Evolutionary conservation across 2,113 vertebrate genomes (phyloP).

Genomic region (Nibea albiflora): DNA sequence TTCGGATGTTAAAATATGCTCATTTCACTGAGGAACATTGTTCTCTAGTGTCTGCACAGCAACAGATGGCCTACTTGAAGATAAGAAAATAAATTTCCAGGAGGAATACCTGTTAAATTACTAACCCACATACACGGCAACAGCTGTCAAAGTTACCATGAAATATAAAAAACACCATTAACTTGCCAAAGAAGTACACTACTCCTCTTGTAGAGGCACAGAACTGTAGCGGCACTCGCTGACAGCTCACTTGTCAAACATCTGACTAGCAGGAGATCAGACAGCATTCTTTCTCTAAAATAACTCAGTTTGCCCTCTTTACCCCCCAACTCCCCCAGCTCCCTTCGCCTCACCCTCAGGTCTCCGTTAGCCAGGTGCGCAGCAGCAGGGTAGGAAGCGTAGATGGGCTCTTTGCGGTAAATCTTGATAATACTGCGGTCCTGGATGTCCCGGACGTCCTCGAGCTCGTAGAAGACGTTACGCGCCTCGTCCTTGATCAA

Average conservation of each 20-base stretch:
- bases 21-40: slow-evolving; percentile 63
- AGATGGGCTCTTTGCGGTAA: slow-evolving; percentile 96
- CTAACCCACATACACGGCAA: slow-evolving; percentile 50
- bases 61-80: slow-evolving; percentile 79
- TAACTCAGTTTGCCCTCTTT: neutral
- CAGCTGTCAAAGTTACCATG: slow-evolving; percentile 60
- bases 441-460: slow-evolving; percentile 97
- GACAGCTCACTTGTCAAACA: slow-evolving; percentile 31
- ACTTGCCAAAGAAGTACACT: slow-evolving; percentile 4
- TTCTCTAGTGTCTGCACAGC: slow-evolving; percentile 66
- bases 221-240: neutral
- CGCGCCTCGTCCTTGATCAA: slow-evolving; percentile 98
- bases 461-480: slow-evolving; percentile 98
- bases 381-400: slow-evolving; percentile 92
- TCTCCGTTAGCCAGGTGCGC: slow-evolving; percentile 97
- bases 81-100: slow-evolving; percentile 73
- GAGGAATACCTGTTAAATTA: slow-evolving; percentile 74
- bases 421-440: slow-evolving; percentile 99
- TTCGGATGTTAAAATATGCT: slow-evolving; percentile 69
- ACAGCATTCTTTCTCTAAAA: slow-evolving; percentile 21
- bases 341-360: slow-evolving; percentile 89
- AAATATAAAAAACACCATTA: slow-evolving; percentile 35
- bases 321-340: neutral
- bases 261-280: slow-evolving; percentile 24
- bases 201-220: slow-evolving; percentile 8